Evolutionary conservation across 2,113 vertebrate genomes (phyloP), one percentile per base, ranked within the genome.

Genomic region (Periophthalmus modestus): DNA sequence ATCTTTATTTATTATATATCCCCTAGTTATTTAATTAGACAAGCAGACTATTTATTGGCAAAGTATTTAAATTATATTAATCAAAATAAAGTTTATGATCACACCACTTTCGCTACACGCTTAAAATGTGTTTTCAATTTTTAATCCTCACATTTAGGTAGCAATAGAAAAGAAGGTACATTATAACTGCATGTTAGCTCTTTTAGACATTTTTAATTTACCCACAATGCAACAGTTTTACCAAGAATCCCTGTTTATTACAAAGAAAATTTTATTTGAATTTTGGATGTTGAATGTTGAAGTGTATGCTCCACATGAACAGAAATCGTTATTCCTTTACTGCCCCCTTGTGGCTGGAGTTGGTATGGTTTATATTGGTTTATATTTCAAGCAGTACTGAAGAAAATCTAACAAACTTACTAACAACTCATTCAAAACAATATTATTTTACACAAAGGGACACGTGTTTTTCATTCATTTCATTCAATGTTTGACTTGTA

Each of bases 11-110:
- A 83, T 87, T 79, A 15, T 50, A 33, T 21, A 10, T 68, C 58
- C 16, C 54, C 33, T 46, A 65, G 3, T 47, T 88, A 80, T 87
- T 74, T 80, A 84, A 84, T 72, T 74, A 71, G 71, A 39, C 70
- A 65, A 71, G 36, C 66, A 2, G 72, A 68, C 80, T 87, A 88
- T 86, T 84, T 86, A 83, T 87, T 83, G 77, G 10, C 66, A 24
- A 71, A 23, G 19, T 21, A 18, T 52, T 66, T 66, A 16, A 46
- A 75, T 61, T 52, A 33, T 68, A 66, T 68, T 52, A 21, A 58
- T 28, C 47, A 61, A n/a, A 75, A 76, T 11, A 73, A 10, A 39
- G 43, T n/a, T 43, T 9, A 10, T 59, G 4, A 14, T 13, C 10
- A 59, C 13, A 13, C 21, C 13, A 12, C 24, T 11, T 28, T 24